These are phyloP conservation scores for Chironomus riparius DNA, from an alignment of 2,888 invertebrate species.

Conservation along the genomic window DNA sequence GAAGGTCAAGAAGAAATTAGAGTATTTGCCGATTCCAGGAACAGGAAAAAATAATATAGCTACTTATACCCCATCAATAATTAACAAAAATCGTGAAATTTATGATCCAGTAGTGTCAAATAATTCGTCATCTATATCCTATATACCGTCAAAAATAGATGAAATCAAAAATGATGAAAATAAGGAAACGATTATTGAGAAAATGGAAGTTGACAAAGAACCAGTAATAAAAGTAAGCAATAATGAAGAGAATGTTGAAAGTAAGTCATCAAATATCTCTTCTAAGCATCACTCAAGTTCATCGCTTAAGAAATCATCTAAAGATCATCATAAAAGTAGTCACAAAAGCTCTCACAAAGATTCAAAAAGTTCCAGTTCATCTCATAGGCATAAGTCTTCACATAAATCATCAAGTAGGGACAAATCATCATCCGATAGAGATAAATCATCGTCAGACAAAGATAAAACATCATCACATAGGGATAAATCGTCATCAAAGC, in stretches of 20 bases:
- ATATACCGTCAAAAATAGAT: constrained; percentile 3
- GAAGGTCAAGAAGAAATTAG: constrained; percentile 34
- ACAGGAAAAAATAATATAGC: constrained; percentile 4
- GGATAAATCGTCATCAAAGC: constrained; percentile 14
- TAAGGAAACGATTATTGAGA: neutral
- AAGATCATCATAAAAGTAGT: constrained; percentile 18
- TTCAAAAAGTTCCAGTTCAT: constrained; percentile 11
- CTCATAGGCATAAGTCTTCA: neutral
- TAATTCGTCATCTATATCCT: neutral
- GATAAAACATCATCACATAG: constrained; percentile 1
- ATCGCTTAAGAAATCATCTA: constrained; percentile 26
- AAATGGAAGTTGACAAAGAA: neutral
- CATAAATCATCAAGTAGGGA: constrained; percentile 14
- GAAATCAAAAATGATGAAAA: too few species aligned
- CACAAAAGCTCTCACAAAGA: constrained; percentile 30
- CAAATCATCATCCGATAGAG: neutral
- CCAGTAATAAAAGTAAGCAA: constrained; percentile 26
- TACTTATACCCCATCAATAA: constrained; percentile 5
- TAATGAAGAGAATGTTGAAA: constrained; percentile 26
- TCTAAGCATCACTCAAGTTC: neutral
- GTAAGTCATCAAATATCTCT: constrained; percentile 24
- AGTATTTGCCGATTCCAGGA: constrained; percentile 37
- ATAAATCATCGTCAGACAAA: too few species aligned
- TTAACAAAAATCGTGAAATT: neutral
- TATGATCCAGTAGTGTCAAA: neutral